Conservation (phyloP, 2,113 vertebrate genomes). For the Odobenus rosmarus region DNA sequence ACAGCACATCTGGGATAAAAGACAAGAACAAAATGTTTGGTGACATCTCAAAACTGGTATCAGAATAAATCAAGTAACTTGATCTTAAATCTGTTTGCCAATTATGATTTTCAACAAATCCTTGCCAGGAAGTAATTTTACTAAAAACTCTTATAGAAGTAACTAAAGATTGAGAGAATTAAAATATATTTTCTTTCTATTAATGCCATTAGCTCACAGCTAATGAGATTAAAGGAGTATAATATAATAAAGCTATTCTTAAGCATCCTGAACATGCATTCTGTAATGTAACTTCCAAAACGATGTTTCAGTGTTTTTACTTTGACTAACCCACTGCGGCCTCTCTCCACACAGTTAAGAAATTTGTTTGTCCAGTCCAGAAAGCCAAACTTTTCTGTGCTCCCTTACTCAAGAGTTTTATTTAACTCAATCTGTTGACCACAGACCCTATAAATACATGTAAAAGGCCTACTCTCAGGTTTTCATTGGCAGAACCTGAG, state of each 20-base stretch:
- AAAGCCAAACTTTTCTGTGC: not conserved
- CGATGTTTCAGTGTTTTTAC: not conserved
- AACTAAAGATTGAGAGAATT: not conserved
- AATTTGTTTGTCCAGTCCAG: not conserved
- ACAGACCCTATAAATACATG: not conserved
- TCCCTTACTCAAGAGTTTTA: not conserved
- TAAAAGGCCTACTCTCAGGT: not conserved
- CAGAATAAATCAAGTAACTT: conserved; percentile 24
- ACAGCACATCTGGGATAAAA: not conserved
- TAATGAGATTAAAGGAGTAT: not conserved
- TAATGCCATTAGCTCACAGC: conserved; percentile 1
- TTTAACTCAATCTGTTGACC: not conserved
- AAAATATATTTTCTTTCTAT: not conserved
- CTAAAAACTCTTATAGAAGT: not conserved
- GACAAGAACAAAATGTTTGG: not conserved
- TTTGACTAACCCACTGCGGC: not conserved
- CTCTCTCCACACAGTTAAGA: not conserved
- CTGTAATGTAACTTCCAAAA: not conserved
- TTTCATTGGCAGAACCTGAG: not conserved
- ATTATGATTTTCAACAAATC: conserved; percentile 10
- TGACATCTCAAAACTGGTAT: not conserved
- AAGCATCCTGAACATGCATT: not conserved
- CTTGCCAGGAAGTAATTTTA: not conserved
- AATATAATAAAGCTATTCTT: not conserved
- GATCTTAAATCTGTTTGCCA: not conserved